Base-by-base conservation (phyloP, 2,113 vertebrate genomes). In the Dinomys branickii region DNA sequence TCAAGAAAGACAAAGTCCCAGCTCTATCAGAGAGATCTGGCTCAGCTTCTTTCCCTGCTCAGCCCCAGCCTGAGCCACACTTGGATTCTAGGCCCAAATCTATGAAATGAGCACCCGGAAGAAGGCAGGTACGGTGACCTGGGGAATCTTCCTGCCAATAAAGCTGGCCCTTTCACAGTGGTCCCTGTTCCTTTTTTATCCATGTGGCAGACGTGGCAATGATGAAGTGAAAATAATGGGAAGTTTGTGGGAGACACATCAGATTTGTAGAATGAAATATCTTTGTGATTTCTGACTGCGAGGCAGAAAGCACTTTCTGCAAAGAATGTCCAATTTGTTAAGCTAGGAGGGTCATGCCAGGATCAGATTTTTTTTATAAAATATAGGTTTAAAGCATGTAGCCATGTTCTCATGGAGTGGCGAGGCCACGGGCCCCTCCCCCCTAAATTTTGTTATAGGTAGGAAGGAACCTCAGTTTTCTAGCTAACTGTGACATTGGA, bases 1-100 rank as follows among this genome's bases (percentile, higher is more conserved):
- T 98, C 98, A 98, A 98, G 97, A 95, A 98, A 98, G 97, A 99
- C 99, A 98, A 98, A 98, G 98, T 98, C 98, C 93, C 95, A 97
- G 98, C 98, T 98, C 98, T 98, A 94, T 13, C 97, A 97, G 97
- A 97, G 97, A 98, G 98, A 98, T 98, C 98, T 97, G 92, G 91
- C 95, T 98, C 84, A 97, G 97, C 97, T 96, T 98, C 89, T 90
- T 96, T 96, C 61, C 63, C 30, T 88, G 33, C 83, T 97, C 67
- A 44, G 44, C 54, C 91, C 94, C 92, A 65, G 89, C 94, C 71
- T 35, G 2, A 83, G 81, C 91, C 85, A 30, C 1, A 1, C 91
- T 93, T 41, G 75, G 97, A 97, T 96, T 96, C 89, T 81, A 83
- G 94, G 97, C 95, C 97, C 85, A 90, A 97, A 91, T 61, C 30